Percentiles rank a stretch among this genome's conserved stretches.
These are phyloP conservation scores for Crypturellus tataupa DNA, from an alignment of 2,797 vertebrate species.

Conservation along the genomic window DNA sequence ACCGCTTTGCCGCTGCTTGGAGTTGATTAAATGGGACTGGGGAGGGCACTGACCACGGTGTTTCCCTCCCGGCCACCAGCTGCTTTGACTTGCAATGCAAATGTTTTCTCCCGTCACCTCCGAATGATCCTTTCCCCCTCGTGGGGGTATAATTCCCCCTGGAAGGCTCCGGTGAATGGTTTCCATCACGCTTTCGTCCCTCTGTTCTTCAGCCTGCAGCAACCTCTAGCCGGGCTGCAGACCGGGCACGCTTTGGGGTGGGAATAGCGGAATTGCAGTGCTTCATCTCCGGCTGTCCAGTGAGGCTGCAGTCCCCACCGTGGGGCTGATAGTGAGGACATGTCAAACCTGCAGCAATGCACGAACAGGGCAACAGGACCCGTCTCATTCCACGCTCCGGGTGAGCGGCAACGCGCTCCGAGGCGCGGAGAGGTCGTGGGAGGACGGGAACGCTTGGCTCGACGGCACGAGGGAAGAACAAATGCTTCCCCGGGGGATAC, in stretches of 20 bases:
- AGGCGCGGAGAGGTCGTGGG: neutral
- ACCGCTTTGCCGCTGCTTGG: slow-evolving; percentile 51
- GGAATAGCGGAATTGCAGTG: slow-evolving; percentile 34
- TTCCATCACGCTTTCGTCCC: slow-evolving; percentile 59
- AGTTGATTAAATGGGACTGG: slow-evolving; percentile 66
- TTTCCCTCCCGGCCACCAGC: slow-evolving; percentile 61
- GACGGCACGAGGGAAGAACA: neutral
- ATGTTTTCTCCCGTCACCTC: slow-evolving; percentile 66
- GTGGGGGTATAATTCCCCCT: slow-evolving; percentile 48
- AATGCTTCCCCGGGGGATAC: slow-evolving; percentile 54
- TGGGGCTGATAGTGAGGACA: neutral
- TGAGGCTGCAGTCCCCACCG: neutral
- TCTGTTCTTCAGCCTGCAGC: neutral
- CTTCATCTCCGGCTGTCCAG: slow-evolving; percentile 24
- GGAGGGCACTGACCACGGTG: slow-evolving; percentile 67
- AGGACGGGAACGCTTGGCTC: slow-evolving; percentile 61
- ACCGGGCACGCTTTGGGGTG: slow-evolving; percentile 13
- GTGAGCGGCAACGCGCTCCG: neutral
- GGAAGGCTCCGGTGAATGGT: slow-evolving; percentile 48
- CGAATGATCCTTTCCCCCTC: slow-evolving; percentile 54
- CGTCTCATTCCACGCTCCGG: rapidly evolving
- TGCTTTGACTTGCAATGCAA: slow-evolving; percentile 69
- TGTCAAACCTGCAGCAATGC: neutral
- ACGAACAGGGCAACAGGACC: neutral
- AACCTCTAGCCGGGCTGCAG: slow-evolving; percentile 15